Conservation (phyloP, 2,888 invertebrate genomes). For the Idaea aversata region DNA sequence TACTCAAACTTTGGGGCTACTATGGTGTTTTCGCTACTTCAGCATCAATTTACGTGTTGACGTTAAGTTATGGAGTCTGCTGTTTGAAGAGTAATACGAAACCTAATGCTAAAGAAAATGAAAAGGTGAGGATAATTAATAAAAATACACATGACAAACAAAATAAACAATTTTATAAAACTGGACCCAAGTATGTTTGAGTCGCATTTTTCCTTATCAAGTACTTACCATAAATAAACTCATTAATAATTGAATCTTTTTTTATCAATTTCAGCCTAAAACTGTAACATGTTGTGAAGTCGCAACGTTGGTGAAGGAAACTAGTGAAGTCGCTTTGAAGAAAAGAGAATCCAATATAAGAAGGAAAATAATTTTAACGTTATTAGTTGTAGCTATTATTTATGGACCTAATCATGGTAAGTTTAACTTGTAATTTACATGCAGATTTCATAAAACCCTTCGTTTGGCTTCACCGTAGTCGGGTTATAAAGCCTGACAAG, state of each 20-base stretch:
- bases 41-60: constrained; percentile 59
- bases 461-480: too few species aligned
- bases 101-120: constrained; percentile 34
- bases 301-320: constrained; percentile 63
- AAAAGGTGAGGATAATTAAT: constrained; percentile 42
- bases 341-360: constrained; percentile 65
- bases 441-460: too few species aligned
- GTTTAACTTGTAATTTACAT: constrained; percentile 19
- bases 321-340: constrained; percentile 71
- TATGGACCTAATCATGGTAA: constrained; percentile 79
- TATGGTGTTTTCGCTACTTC: constrained; percentile 65
- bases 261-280: constrained; percentile 44
- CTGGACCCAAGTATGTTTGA: too few species aligned
- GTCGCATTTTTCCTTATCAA: too few species aligned
- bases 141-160: neutral
- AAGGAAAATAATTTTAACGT: constrained; percentile 66
- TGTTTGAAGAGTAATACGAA: constrained; percentile 61
- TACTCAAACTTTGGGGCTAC: constrained; percentile 64
- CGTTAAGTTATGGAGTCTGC: constrained; percentile 59
- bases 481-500: too few species aligned
- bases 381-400: constrained; percentile 69
- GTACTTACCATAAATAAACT: too few species aligned
- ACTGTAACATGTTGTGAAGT: constrained; percentile 49
- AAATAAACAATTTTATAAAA: neutral
- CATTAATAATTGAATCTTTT: neutral